Evolutionary conservation across 1,140 invertebrate genomes (phyloP).

Genomic region (Drosophila novamexicana): DNA sequence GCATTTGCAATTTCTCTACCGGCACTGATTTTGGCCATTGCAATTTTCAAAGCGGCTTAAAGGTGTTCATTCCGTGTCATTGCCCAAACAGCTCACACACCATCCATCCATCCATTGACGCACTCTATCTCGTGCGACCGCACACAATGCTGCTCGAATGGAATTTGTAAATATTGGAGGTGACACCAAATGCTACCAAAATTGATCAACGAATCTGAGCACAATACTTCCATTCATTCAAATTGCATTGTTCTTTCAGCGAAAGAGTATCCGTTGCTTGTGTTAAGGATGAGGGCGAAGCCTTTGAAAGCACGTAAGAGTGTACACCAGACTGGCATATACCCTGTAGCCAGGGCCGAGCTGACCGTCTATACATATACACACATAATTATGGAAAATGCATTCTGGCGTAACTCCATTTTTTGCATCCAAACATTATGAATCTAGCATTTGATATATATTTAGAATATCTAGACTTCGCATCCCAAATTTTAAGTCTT

Average conservation of each 20-base stretch:
- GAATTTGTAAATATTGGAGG: no score
- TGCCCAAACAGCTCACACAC: constrained; percentile 32
- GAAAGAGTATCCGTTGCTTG: not conserved
- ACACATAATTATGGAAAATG: not conserved
- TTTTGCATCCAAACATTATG: no score
- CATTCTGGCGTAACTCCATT: no score
- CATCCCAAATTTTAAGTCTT: no score
- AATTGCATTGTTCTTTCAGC: not conserved
- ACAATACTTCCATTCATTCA: not conserved
- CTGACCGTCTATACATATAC: no score
- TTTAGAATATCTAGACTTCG: no score
- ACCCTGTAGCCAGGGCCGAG: not conserved
- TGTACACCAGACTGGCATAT: not conserved
- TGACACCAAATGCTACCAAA: not conserved
- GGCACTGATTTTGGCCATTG: constrained; percentile 67
- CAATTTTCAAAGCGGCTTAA: constrained; percentile 82
- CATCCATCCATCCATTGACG: not conserved
- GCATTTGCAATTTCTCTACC: not conserved
- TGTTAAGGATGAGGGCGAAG: not conserved
- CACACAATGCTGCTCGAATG: no score
- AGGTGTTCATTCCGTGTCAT: constrained; percentile 78
- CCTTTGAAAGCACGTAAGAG: not conserved
- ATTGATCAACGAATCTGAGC: not conserved
- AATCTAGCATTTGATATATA: no score
- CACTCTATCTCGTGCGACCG: not conserved